Conservation (phyloP, 2,797 vertebrate species). For the Rhynchonycteris naso region DNA sequence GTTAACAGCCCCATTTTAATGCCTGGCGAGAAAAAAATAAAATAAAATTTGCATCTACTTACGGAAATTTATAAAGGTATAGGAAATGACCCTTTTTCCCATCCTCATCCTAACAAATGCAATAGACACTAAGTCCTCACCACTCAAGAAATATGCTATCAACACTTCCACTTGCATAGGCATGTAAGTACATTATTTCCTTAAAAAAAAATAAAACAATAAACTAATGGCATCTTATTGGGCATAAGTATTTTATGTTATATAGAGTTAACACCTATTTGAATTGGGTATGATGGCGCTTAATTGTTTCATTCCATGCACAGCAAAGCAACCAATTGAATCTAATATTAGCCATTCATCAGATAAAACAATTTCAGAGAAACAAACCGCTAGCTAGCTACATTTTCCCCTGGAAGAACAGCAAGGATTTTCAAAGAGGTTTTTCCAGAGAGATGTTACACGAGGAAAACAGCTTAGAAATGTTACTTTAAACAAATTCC, state of each 20-base stretch:
- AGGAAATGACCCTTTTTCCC: not conserved
- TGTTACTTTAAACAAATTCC: constrained; percentile 49
- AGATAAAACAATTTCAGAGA: constrained; percentile 65
- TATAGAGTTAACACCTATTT: not conserved
- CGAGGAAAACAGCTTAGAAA: constrained; percentile 62
- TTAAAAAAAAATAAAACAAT: not conserved
- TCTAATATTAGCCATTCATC: constrained; percentile 69
- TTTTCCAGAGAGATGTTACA: constrained; percentile 56
- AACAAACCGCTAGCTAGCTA: constrained; percentile 69
- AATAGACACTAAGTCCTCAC: not conserved
- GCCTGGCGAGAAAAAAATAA: not conserved
- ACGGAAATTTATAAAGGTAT: not conserved
- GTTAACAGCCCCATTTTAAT: constrained; percentile 40
- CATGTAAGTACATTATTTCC: not conserved
- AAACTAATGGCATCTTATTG: not conserved
- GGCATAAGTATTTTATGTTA: not conserved
- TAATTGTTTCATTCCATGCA: constrained; percentile 59
- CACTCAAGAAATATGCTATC: not conserved
- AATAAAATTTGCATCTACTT: not conserved
- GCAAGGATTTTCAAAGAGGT: constrained; percentile 55
- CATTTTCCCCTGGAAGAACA: constrained; percentile 61
- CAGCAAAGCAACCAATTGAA: constrained; percentile 67
- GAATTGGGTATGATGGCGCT: not conserved
- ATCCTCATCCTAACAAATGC: not conserved
- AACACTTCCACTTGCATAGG: too few relatives aligned